These are phyloP conservation scores for Troglohyphantes excavatus DNA, from an alignment of 2,888 invertebrate species.

Conservation along the genomic window DNA sequence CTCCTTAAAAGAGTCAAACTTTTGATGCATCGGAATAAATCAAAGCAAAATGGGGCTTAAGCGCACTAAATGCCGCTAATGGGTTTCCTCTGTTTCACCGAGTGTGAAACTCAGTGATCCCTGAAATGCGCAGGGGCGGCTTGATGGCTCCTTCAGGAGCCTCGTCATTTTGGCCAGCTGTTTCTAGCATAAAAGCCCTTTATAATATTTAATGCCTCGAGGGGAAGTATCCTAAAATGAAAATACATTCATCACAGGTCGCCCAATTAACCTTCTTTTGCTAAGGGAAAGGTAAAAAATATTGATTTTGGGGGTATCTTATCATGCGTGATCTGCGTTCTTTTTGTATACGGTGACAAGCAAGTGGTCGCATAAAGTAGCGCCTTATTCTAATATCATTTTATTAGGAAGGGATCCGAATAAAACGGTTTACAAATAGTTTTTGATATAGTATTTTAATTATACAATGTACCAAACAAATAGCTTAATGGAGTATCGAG, in stretches of 20 bases:
- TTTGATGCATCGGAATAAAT: constrained; percentile 70
- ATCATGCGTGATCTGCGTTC: background rate
- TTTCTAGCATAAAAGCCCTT: constrained; percentile 66
- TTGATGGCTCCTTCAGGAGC: constrained; percentile 49
- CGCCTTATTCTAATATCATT: no score
- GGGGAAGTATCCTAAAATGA: constrained; percentile 59
- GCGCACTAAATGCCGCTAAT: constrained; percentile 69
- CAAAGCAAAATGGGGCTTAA: constrained; percentile 63
- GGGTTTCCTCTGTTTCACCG: constrained; percentile 69
- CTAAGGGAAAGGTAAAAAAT: constrained; percentile 6
- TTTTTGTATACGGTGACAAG: no score
- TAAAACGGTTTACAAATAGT: no score
- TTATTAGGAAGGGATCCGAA: no score
- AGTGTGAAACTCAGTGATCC: constrained; percentile 74
- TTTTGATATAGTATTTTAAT: no score
- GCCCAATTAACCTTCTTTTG: constrained; percentile 18
- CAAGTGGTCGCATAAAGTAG: no score
- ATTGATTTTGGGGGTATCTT: constrained; percentile 10
- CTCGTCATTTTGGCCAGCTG: constrained; percentile 72
- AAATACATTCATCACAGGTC: constrained; percentile 56
- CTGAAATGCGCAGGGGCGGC: constrained; percentile 55
- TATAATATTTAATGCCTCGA: constrained; percentile 71
- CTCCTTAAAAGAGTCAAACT: constrained; percentile 65
- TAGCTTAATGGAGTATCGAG: no score
- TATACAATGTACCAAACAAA: no score